phyloP scores from a whole-genome alignment of 2,113 vertebrate species.

The Chiloscyllium plagiosum region DNA sequence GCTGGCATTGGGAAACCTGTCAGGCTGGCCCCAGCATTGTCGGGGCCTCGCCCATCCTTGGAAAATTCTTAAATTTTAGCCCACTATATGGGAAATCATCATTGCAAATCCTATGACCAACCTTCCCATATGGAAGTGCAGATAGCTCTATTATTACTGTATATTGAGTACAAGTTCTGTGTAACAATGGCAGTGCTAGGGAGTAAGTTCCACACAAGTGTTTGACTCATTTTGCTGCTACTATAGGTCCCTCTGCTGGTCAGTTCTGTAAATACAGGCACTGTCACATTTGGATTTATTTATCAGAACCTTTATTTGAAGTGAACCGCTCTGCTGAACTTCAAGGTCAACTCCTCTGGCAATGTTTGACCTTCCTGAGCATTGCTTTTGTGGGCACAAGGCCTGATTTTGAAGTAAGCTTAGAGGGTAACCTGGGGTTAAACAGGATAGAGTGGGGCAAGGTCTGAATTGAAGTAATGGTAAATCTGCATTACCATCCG shows the following conservation, averaged over 20 bases:
- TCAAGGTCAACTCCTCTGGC: neutral
- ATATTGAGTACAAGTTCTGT: neutral
- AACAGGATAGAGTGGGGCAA: too few relatives aligned
- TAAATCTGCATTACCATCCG: too few relatives aligned
- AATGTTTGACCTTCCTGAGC: too few relatives aligned
- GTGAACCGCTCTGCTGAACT: neutral
- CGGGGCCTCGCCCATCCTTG: too few relatives aligned
- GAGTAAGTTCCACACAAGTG: neutral
- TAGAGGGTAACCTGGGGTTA: neutral
- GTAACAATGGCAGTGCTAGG: neutral
- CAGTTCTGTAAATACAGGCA: neutral
- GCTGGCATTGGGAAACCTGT: too few relatives aligned
- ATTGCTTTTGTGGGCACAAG: neutral
- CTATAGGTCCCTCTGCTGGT: neutral
- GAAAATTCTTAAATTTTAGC: too few relatives aligned
- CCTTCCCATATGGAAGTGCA: neutral
- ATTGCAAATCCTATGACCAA: neutral
- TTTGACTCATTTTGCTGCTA: neutral
- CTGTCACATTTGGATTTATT: neutral
- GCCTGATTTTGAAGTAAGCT: neutral
- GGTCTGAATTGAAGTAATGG: too few relatives aligned
- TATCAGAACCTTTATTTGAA: neutral
- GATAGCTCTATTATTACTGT: neutral
- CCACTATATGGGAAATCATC: neutral
- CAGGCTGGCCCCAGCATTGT: too few relatives aligned